phyloP scores from a whole-genome alignment of 2,888 invertebrate species.

The Octodonta nipae region DNA sequence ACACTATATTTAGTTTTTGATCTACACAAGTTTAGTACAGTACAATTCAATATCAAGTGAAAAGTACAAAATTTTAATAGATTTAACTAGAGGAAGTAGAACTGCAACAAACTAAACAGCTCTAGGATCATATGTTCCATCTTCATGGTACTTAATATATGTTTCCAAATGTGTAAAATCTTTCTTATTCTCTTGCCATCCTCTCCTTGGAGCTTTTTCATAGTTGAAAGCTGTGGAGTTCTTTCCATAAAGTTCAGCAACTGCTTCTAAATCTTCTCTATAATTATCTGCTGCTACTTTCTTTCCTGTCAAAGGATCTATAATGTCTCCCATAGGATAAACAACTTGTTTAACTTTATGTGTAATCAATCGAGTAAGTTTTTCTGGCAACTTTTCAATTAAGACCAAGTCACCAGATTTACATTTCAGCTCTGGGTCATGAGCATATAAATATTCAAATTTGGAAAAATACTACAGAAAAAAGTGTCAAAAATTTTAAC shows the following conservation, averaged over 20 bases:
- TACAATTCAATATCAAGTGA: no score
- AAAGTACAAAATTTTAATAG: no score
- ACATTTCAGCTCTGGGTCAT: conserved; percentile 63
- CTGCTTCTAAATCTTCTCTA: conserved; percentile 59
- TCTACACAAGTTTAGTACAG: no score
- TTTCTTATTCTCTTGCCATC: conserved; percentile 68
- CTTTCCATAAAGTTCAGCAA: conserved; percentile 56
- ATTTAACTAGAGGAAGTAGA: no score
- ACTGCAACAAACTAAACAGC: no score
- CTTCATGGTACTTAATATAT: conserved; percentile 66
- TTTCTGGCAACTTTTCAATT: conserved; percentile 58
- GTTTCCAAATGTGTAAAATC: conserved; percentile 68
- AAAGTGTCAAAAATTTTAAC: not conserved
- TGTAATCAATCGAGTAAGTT: conserved; percentile 61
- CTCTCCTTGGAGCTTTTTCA: conserved; percentile 61
- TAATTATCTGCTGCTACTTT: conserved; percentile 60
- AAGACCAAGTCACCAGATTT: conserved; percentile 75
- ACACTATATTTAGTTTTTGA: no score
- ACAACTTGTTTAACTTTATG: conserved; percentile 69
- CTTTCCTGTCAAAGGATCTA: conserved; percentile 74
- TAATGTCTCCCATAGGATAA: conserved; percentile 69
- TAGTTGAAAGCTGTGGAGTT: conserved; percentile 57
- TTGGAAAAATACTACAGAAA: conserved; percentile 58
- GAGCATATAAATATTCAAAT: conserved; percentile 57
- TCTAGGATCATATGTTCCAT: conserved; percentile 61